These are phyloP conservation scores for Anthoscopus minutus DNA, from an alignment of 2,113 vertebrate genomes.

Conservation along the genomic window DNA sequence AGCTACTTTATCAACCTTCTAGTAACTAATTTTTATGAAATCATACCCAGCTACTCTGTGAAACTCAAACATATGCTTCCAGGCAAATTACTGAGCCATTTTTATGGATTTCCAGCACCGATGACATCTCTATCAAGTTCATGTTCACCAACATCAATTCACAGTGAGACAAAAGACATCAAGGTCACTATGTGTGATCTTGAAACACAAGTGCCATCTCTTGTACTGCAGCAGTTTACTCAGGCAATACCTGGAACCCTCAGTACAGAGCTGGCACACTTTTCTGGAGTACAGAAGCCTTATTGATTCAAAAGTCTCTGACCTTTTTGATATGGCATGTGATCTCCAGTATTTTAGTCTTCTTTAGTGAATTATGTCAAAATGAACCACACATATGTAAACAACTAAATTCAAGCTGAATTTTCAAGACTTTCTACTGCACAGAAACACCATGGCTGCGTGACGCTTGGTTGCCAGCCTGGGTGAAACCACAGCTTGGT, in stretches of 20 bases:
- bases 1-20: not conserved
- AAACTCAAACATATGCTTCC: not conserved
- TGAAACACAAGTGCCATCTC: not conserved
- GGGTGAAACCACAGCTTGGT: not conserved
- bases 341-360: not conserved
- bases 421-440: not conserved
- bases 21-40: not conserved
- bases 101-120: not conserved
- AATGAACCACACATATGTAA: not conserved
- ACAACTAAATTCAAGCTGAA: not conserved
- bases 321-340: not conserved
- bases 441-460: fast-evolving
- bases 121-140: not conserved
- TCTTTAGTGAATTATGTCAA: not conserved
- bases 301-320: not conserved
- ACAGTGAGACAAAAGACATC: not conserved
- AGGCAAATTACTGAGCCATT: not conserved
- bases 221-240: not conserved
- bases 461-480: not conserved
- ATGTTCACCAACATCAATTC: not conserved
- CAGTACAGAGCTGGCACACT: not conserved
- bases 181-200: not conserved
- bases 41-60: not conserved
- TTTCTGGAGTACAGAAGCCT: not conserved
- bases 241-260: not conserved